Percentiles rank a stretch among this genome's conserved stretches.
phyloP scores from a whole-genome alignment of 1,140 invertebrate species.

The Holcopasites calliopsidis region DNA sequence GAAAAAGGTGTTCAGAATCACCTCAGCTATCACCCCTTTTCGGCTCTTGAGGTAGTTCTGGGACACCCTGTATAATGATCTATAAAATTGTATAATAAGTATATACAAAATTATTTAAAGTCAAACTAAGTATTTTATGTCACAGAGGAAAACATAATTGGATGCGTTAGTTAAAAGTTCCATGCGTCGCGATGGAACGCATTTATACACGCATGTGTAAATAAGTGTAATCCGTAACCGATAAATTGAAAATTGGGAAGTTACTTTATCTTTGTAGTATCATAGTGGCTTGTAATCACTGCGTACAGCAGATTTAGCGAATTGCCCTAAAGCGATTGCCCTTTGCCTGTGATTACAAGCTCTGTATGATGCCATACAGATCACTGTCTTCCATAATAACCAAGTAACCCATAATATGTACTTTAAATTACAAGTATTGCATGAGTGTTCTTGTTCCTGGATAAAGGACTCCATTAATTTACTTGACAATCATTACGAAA shows the following conservation, averaged over 20 bases:
- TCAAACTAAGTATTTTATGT: too few relatives aligned
- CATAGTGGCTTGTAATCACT: background rate
- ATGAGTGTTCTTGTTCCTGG: background rate
- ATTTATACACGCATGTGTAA: constrained; percentile 5
- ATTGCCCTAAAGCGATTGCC: background rate
- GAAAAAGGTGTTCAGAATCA: too few relatives aligned
- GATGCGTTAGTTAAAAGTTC: background rate
- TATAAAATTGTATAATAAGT: too few relatives aligned
- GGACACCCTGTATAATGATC: too few relatives aligned
- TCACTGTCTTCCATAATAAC: too few relatives aligned
- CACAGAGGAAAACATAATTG: too few relatives aligned
- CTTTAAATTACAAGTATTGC: constrained; percentile 1
- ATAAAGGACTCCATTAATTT: background rate
- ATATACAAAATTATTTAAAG: too few relatives aligned
- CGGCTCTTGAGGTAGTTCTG: too few relatives aligned
- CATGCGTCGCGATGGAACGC: constrained; percentile 3
- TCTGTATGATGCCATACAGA: too few relatives aligned
- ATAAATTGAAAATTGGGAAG: background rate
- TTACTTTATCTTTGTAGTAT: background rate
- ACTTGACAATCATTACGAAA: background rate
- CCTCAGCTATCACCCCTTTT: too few relatives aligned
- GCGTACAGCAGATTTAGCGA: too few relatives aligned
- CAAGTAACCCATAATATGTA: too few relatives aligned
- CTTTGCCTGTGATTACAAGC: background rate
- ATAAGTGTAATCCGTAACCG: constrained; percentile 8